These are phyloP conservation scores for Pinna nobilis DNA, from an alignment of 1,140 invertebrate species.

Conservation along the genomic window DNA sequence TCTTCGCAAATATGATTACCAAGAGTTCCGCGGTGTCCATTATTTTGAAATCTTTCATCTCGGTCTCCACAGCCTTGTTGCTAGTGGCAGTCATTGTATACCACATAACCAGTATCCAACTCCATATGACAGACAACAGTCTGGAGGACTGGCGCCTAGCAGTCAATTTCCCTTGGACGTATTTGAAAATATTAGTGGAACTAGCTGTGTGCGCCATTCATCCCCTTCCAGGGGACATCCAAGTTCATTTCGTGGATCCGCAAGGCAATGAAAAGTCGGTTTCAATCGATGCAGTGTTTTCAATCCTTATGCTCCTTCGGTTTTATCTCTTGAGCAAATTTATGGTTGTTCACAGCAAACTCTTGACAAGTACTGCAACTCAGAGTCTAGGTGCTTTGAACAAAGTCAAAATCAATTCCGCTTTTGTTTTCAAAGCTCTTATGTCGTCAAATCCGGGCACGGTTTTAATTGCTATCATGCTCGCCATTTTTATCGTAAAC, in stretches of 20 bases:
- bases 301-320: constrained; percentile 72
- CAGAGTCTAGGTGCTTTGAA: constrained; percentile 73
- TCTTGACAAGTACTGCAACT: constrained; percentile 70
- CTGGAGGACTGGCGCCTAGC: constrained; percentile 67
- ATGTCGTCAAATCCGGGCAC: constrained; percentile 73
- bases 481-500: constrained; percentile 64
- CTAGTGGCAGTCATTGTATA: constrained; percentile 61
- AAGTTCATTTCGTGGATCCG: constrained; percentile 39
- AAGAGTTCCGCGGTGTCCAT: constrained; percentile 54
- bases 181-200: constrained; percentile 59
- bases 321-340: constrained; percentile 70
- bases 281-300: constrained; percentile 70
- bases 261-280: constrained; percentile 42
- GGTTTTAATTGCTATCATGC: constrained; percentile 65
- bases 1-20: constrained; percentile 46
- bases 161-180: constrained; percentile 49
- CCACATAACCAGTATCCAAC: constrained; percentile 61
- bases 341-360: constrained; percentile 70
- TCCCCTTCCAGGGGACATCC: constrained; percentile 65
- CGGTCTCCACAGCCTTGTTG: constrained; percentile 73
- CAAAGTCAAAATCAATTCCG: constrained; percentile 71
- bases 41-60: constrained; percentile 79
- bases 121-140: constrained; percentile 66
- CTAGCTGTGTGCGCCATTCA: constrained; percentile 64
- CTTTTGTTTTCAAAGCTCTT: constrained; percentile 74